Conservation (phyloP, 2,113 vertebrate species). For the Symphodus melops region DNA sequence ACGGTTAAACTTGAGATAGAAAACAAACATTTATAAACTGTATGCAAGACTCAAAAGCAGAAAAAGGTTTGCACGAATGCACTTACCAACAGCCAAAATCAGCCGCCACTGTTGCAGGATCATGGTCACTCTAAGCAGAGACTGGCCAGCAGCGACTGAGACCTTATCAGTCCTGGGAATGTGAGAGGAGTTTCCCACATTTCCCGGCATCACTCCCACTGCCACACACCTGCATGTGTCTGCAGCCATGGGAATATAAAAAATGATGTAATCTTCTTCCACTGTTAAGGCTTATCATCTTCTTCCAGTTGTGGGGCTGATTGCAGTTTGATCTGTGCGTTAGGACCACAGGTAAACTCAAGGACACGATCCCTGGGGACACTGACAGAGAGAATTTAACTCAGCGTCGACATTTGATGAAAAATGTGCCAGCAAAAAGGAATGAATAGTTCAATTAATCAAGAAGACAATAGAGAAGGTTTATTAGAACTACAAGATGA, state of each 20-base stretch:
- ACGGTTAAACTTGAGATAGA: no score
- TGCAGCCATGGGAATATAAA: constrained; percentile 30
- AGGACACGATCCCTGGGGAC: neutral
- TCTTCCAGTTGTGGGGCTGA: neutral
- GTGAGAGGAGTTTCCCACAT: constrained; percentile 62
- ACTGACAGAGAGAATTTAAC: neutral
- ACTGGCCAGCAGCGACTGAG: constrained; percentile 9
- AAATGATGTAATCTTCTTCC: neutral
- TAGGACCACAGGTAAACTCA: neutral
- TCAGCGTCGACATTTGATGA: no score
- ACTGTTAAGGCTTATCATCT: neutral
- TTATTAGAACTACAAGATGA: no score
- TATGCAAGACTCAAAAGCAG: neutral
- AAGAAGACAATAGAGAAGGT: neutral
- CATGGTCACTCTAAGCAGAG: constrained; percentile 35
- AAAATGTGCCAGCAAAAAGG: no score
- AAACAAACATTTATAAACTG: neutral
- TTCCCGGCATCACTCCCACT: constrained; percentile 70
- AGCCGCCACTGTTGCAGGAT: constrained; percentile 13
- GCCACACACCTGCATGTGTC: constrained; percentile 64
- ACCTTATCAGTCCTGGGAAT: constrained; percentile 65
- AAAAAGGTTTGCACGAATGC: neutral
- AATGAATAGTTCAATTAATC: neutral
- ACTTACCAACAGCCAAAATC: constrained; percentile 63
- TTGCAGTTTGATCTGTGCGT: neutral